phyloP scores from a whole-genome alignment of 2,888 invertebrate genomes.

The Prosapia bicincta region DNA sequence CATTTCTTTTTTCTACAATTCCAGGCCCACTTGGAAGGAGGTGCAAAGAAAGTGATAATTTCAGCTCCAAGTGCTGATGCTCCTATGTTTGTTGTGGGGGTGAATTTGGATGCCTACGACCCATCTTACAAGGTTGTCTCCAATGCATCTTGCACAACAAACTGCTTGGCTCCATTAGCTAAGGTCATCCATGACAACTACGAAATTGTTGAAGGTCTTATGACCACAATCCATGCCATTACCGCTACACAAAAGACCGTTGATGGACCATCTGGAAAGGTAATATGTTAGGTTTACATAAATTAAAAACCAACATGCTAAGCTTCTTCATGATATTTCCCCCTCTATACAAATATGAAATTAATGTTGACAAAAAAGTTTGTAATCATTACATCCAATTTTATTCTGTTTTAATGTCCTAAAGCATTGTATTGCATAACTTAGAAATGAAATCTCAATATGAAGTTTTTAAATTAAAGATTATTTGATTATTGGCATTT shows the following conservation, averaged over 20 bases:
- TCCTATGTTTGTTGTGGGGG: constrained; percentile 98
- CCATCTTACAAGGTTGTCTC: constrained; percentile 74
- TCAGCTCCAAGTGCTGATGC: constrained; percentile 98
- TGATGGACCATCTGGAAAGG: constrained; percentile 59
- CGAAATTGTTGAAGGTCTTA: constrained; percentile 88
- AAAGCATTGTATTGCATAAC: too few relatives aligned
- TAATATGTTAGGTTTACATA: too few relatives aligned
- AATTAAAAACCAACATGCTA: too few relatives aligned
- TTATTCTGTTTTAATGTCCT: too few relatives aligned
- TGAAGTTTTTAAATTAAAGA: too few relatives aligned
- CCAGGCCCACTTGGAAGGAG: constrained; percentile 80
- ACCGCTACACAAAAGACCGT: constrained; percentile 88
- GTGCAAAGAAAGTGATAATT: constrained; percentile 95
- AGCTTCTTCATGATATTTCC: too few relatives aligned
- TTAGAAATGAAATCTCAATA: too few relatives aligned
- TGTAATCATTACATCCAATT: too few relatives aligned
- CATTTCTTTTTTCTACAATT: too few relatives aligned
- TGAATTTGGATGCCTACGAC: constrained; percentile 88
- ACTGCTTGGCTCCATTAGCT: constrained; percentile 95
- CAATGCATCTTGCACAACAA: constrained; percentile 98
- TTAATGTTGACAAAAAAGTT: too few relatives aligned
- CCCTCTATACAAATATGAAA: too few relatives aligned
- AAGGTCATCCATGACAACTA: constrained; percentile 97
- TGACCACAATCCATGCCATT: constrained; percentile 97
- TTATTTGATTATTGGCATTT: too few relatives aligned